Evolutionary conservation across 1,140 invertebrate species (phyloP).

Genomic region (Drosophila subpulchrella): DNA sequence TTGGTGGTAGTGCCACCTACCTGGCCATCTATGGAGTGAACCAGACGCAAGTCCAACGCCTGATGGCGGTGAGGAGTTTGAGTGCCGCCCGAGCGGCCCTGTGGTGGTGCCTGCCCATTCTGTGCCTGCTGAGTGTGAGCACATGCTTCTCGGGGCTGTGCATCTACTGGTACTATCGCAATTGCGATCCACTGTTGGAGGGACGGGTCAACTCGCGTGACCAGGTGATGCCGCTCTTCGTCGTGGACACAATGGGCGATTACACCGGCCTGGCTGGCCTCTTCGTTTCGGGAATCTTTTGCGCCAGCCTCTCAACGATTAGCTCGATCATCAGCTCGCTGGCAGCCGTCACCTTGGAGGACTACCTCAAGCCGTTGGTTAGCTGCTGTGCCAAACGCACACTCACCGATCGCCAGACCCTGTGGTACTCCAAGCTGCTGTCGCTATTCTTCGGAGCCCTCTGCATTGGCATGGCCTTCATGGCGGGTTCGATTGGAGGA

Average conservation of each 20-base stretch:
- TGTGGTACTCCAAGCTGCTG: constrained; percentile 87
- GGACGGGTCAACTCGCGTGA: constrained; percentile 86
- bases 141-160: constrained; percentile 92
- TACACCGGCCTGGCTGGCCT: constrained; percentile 91
- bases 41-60: constrained; percentile 94
- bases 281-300: constrained; percentile 93
- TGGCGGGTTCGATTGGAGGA: constrained; percentile 89
- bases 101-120: constrained; percentile 90
- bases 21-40: constrained; percentile 92
- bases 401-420: constrained; percentile 62
- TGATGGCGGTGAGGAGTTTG: constrained; percentile 90
- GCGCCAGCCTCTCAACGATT: constrained; percentile 93
- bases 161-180: constrained; percentile 90
- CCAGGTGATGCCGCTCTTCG: constrained; percentile 90
- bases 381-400: constrained; percentile 56
- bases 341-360: constrained; percentile 93
- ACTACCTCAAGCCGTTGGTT: constrained; percentile 88
- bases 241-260: constrained; percentile 89
- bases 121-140: constrained; percentile 88
- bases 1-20: constrained; percentile 91
- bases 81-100: constrained; percentile 88
- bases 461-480: constrained; percentile 90
- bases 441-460: constrained; percentile 89
- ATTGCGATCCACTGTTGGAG: constrained; percentile 90
- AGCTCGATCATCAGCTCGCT: constrained; percentile 93